Evolutionary conservation across 2,797 vertebrate species (phyloP).

Genomic region (Clarias fuscus): DNA sequence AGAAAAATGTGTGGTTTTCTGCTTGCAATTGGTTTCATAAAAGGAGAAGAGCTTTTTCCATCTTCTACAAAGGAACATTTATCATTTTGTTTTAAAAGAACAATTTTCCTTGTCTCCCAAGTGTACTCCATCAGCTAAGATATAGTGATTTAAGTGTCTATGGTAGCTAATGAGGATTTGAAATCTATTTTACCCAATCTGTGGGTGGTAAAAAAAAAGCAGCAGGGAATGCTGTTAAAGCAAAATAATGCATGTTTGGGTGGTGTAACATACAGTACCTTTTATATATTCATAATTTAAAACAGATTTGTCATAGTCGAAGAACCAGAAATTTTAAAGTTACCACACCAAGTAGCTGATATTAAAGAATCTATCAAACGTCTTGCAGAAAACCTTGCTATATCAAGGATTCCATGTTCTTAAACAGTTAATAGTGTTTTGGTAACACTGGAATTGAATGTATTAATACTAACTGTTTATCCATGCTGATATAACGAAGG

Average conservation of each 20-base stretch:
- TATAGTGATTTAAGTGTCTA: not conserved
- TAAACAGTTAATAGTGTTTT: not conserved
- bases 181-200: not conserved
- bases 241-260: not conserved
- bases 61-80: not conserved
- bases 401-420: not conserved
- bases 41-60: not conserved
- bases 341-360: not conserved
- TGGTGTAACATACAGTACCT: not conserved
- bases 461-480: not conserved
- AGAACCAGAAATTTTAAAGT: not conserved
- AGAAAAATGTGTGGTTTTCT: constrained; percentile 56
- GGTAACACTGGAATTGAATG: not conserved
- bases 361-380: not conserved
- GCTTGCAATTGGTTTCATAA: not conserved
- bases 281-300: not conserved
- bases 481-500: not conserved
- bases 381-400: not conserved
- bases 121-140: not conserved
- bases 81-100: not conserved
- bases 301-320: not conserved
- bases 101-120: not conserved
- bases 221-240: not conserved
- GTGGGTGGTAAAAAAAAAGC: not conserved
- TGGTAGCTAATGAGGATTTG: not conserved